Evolutionary conservation across 1,140 invertebrate genomes (phyloP).

Genomic region (Metopolophium dirhodum): DNA sequence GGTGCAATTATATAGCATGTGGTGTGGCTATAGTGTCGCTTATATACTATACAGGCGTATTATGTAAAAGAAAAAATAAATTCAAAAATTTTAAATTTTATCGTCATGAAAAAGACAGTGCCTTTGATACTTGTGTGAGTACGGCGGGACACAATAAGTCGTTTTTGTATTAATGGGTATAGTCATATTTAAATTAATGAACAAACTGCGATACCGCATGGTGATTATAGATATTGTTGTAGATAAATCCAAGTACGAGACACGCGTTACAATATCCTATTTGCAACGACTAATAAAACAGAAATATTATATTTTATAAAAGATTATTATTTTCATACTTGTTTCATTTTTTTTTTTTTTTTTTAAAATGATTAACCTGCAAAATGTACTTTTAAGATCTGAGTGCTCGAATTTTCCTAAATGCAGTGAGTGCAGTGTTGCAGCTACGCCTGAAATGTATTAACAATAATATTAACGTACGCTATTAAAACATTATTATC

Average conservation of each 20-base stretch:
- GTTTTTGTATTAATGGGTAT: no score
- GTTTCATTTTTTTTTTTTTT: no score
- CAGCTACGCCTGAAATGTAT: neutral
- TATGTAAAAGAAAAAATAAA: neutral
- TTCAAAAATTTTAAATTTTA: neutral
- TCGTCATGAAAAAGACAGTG: no score
- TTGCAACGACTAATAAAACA: neutral
- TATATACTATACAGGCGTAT: no score
- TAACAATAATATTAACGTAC: neutral
- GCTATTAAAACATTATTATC: neutral
- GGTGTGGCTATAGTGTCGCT: no score
- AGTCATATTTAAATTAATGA: no score
- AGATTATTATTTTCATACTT: neutral
- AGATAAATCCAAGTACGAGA: no score
- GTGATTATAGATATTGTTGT: no score
- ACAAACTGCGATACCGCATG: no score
- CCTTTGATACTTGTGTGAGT: neutral
- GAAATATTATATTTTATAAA: neutral
- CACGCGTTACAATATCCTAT: neutral
- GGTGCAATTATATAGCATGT: neutral
- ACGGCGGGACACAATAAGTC: neutral
- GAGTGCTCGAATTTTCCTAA: neutral
- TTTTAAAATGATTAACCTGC: neutral
- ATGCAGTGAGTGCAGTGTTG: neutral
- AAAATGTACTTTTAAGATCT: neutral